Base-by-base conservation (phyloP, 2,888 invertebrate genomes). In the Agrochola macilenta region DNA sequence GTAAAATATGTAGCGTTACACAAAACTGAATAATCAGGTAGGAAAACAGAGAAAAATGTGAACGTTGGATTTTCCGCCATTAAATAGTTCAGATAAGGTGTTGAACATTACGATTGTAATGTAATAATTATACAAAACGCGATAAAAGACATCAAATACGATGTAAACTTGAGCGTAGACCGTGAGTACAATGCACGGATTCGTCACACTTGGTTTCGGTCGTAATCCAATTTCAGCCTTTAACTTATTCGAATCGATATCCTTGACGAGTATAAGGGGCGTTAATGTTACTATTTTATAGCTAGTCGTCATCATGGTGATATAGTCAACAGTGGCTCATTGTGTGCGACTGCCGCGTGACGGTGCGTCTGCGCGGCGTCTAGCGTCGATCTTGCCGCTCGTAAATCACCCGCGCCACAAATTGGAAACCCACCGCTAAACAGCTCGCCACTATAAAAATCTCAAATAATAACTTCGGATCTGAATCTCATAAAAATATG, bases 401-500 rank as follows among this genome's bases (percentile, higher is more conserved):
- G 93, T 96, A 96, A 96, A 96, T 96, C 95, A 95, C 84, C 77
- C 89, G 85, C 86, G 88, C 92, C 93, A 95, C 94, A 94, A 95
- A 96, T 95, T 95, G 93, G 94, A 95, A 95, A 93, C 93, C 90
- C 91, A 92, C 92, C 92, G 92, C 93, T 93, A 92, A 94, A 93
- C 93, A 92, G 90, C 94, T 92, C 91, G 90, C 91, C 81, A 91
- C 93, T 92, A 93, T 94, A 95, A 95, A 88, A 95, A 93, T 90
- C 90, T 91, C 92, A 92, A 95, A 95, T 94, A 93, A 95, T 94
- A 95, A 94, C 93, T 92, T 92, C 92, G 94, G 95, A 96, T 96
- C 96, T 96, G 96, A 96, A 95, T 93, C 92, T 92, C 95, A 95
- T 96, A 96, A 96, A 96, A 96, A 94, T 95, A 96, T 96, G 95